These are phyloP conservation scores for Dryomyza anilis DNA, from an alignment of 2,888 invertebrate genomes.

Conservation along the genomic window DNA sequence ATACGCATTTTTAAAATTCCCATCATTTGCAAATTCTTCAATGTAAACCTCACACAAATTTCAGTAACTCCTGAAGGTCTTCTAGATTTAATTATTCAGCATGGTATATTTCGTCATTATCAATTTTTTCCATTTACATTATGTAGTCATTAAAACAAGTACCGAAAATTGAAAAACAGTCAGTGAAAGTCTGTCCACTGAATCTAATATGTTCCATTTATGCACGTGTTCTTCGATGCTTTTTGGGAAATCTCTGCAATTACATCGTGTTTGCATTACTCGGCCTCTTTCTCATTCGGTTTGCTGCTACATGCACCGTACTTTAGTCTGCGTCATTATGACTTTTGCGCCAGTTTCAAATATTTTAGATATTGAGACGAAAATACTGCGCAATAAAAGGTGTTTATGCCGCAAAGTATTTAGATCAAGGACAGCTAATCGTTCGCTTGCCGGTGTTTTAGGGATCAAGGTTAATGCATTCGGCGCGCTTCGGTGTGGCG, in stretches of 20 bases:
- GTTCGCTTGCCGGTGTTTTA: slow-evolving; percentile 7
- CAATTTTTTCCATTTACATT: too few species aligned
- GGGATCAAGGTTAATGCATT: slow-evolving; percentile 47
- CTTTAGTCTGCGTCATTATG: not conserved
- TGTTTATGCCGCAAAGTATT: not conserved
- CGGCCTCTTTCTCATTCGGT: not conserved
- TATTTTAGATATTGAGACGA: not conserved
- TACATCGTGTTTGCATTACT: not conserved
- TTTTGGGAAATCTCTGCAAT: not conserved
- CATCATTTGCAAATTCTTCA: too few species aligned
- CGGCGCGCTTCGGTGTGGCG: not conserved
- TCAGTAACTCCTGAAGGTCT: too few species aligned
- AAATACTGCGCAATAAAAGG: not conserved
- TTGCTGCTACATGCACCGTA: not conserved
- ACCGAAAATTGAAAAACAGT: too few species aligned
- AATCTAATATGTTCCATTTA: not conserved
- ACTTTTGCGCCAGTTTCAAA: slow-evolving; percentile 9
- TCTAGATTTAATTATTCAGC: too few species aligned
- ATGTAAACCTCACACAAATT: too few species aligned
- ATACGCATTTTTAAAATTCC: too few species aligned
- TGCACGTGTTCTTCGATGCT: slow-evolving; percentile 1
- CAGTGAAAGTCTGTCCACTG: too few species aligned
- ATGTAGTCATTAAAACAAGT: too few species aligned
- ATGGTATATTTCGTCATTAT: too few species aligned
- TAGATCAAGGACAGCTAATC: slow-evolving; percentile 6